Conservation (phyloP, 2,888 invertebrate genomes). For the Rotaria macrura region DNA sequence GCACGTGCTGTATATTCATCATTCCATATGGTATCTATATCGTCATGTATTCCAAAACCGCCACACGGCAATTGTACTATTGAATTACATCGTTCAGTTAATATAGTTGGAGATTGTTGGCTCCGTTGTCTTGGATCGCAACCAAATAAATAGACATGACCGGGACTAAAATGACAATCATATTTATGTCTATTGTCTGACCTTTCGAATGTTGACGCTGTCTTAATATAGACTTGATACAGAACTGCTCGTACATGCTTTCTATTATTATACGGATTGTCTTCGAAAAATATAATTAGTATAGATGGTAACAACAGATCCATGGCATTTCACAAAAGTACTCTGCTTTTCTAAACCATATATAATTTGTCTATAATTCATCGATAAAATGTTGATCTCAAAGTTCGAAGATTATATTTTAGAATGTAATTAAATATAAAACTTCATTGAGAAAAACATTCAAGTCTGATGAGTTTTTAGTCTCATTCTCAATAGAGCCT, state of each 20-base stretch:
- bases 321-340: too few species aligned
- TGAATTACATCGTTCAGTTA: neutral
- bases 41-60: conserved; percentile 39
- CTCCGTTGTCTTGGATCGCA: neutral
- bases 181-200: too few species aligned
- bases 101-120: neutral
- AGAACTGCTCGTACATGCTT: neutral
- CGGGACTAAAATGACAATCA: neutral
- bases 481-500: neutral
- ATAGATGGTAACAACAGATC: too few species aligned
- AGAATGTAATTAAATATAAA: neutral
- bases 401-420: neutral
- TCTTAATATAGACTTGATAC: neutral
- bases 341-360: too few species aligned
- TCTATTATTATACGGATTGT: neutral
- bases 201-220: neutral
- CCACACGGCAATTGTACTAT: conserved; percentile 39
- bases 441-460: too few species aligned
- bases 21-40: conserved; percentile 25
- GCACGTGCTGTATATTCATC: conserved; percentile 28
- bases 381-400: neutral
- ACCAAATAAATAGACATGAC: conserved; percentile 6
- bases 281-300: too few species aligned
- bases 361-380: too few species aligned
- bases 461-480: neutral